Conservation (phyloP, 2,797 vertebrate genomes). For the Aphelocoma californica region DNA sequence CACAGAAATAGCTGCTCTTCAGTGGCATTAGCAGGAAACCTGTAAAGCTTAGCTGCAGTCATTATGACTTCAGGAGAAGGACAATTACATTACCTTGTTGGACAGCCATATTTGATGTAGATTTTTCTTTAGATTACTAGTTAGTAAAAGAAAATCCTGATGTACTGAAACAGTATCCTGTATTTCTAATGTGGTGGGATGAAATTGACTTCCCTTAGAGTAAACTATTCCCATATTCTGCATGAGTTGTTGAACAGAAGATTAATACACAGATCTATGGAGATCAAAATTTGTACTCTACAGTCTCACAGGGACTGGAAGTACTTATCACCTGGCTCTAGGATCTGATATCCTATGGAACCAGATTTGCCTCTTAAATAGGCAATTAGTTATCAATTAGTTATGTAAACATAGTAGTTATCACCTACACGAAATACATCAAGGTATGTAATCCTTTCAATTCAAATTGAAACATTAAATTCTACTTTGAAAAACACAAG, state of each 20-base stretch:
- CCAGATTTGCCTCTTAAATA: conserved; percentile 1
- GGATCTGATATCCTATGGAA: conserved; percentile 14
- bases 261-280: background rate
- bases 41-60: background rate
- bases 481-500: background rate
- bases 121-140: background rate
- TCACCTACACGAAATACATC: background rate
- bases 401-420: conserved; percentile 5
- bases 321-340: conserved; percentile 1
- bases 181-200: background rate
- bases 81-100: background rate
- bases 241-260: background rate
- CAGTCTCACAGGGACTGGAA: background rate
- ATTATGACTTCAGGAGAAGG: background rate
- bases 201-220: background rate
- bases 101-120: background rate
- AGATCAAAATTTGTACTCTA: background rate
- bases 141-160: background rate
- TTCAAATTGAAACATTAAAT: background rate
- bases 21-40: background rate
- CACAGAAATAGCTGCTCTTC: background rate
- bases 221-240: background rate
- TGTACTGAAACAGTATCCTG: background rate
- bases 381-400: conserved; percentile 26
- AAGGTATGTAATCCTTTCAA: conserved; percentile 32